phyloP scores from a whole-genome alignment of 2,113 vertebrate genomes.

The Dicentrarchus labrax region DNA sequence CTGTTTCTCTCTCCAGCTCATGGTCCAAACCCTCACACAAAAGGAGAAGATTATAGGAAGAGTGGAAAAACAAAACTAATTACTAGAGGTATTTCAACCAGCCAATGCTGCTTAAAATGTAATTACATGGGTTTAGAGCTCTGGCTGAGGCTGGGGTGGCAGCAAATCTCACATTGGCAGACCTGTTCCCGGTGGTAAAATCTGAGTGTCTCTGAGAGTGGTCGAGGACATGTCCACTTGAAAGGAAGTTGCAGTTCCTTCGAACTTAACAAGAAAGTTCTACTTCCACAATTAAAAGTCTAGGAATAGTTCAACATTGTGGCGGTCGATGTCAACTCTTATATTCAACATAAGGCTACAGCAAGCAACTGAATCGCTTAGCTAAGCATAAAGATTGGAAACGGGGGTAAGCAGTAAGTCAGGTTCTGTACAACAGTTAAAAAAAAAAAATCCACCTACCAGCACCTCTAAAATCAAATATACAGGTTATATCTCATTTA shows the following conservation, averaged over 20 bases:
- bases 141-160: constrained; percentile 56
- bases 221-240: background rate
- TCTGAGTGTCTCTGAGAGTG: constrained; percentile 41
- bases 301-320: background rate
- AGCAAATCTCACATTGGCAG: constrained; percentile 72
- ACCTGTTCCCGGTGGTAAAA: constrained; percentile 51
- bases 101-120: constrained; percentile 79
- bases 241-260: background rate
- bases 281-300: too few species aligned
- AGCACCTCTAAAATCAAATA: background rate
- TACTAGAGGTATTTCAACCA: constrained; percentile 81
- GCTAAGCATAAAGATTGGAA: background rate
- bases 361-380: background rate
- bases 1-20: constrained; percentile 46
- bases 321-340: too few species aligned
- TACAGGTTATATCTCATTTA: background rate
- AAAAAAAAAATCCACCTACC: background rate
- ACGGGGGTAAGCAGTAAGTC: background rate
- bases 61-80: constrained; percentile 83
- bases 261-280: background rate
- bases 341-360: background rate
- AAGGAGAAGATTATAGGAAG: constrained; percentile 78
- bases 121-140: constrained; percentile 80
- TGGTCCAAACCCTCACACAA: constrained; percentile 72
- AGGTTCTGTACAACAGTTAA: background rate